Evolutionary conservation across 1,140 invertebrate genomes (phyloP).

Genomic region (Brachionus rotundiformis): DNA sequence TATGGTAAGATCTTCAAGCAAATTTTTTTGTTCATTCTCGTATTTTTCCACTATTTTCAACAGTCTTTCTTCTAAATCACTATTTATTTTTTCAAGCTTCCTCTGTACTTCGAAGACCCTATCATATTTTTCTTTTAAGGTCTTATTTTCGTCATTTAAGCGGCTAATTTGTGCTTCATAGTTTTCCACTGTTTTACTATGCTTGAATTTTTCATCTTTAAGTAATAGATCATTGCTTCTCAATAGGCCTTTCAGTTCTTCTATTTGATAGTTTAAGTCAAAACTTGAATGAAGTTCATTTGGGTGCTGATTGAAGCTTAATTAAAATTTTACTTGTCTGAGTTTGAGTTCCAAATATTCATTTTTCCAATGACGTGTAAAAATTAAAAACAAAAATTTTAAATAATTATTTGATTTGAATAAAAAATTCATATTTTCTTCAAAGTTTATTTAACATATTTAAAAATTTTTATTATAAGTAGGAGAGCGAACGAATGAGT

Average conservation of each 20-base stretch:
- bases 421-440: background rate
- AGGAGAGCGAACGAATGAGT: background rate
- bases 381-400: background rate
- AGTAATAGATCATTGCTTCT: background rate
- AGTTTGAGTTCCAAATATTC: constrained; percentile 34
- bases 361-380: constrained; percentile 22
- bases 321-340: too few species aligned
- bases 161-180: constrained; percentile 10
- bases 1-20: constrained; percentile 82
- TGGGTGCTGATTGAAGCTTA: too few species aligned
- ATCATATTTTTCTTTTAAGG: constrained; percentile 24
- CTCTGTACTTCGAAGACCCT: background rate
- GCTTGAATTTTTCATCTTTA: constrained; percentile 30
- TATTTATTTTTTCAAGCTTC: constrained; percentile 89
- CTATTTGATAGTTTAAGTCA: constrained; percentile 24
- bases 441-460: background rate
- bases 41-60: constrained; percentile 80
- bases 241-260: constrained; percentile 31
- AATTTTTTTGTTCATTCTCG: constrained; percentile 81
- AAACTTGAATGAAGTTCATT: background rate
- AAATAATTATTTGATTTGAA: background rate
- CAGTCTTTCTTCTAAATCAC: constrained; percentile 89
- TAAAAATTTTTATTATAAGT: background rate
- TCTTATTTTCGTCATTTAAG: constrained; percentile 6
- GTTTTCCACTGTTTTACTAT: constrained; percentile 9